Conservation (phyloP, 2,113 vertebrate species). For the Noctilio leporinus region DNA sequence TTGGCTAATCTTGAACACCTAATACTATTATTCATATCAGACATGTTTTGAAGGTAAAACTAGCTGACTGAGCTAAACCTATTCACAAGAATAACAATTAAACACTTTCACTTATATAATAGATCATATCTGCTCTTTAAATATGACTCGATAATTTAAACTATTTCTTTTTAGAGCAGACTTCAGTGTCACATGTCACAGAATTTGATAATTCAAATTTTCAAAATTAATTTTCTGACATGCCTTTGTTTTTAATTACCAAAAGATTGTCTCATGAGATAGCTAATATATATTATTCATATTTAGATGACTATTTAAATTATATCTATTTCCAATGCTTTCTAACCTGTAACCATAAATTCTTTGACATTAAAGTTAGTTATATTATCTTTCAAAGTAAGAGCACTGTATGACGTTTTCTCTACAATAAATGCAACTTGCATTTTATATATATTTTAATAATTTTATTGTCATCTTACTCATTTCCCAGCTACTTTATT, state of each 20-base stretch:
- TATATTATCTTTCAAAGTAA: conserved; percentile 10
- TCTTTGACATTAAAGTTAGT: neutral
- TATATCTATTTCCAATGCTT: neutral
- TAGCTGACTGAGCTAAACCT: neutral
- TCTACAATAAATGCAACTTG: neutral
- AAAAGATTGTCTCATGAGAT: neutral
- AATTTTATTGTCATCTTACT: neutral
- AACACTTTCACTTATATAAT: neutral
- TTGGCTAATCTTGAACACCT: neutral
- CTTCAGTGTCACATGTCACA: neutral
- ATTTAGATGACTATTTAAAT: neutral
- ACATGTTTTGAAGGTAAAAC: neutral
- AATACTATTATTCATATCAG: neutral
- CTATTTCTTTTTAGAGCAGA: neutral
- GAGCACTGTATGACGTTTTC: neutral
- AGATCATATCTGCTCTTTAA: neutral
- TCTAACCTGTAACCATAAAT: neutral
- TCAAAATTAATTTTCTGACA: neutral
- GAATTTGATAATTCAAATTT: neutral
- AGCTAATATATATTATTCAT: neutral
- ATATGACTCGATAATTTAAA: neutral
- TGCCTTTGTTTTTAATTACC: neutral
- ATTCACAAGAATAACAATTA: neutral
- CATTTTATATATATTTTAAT: neutral
- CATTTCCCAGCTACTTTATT: neutral